Evolutionary conservation across 1,140 invertebrate genomes (phyloP).

Genomic region (Himalopsyche phryganea): DNA sequence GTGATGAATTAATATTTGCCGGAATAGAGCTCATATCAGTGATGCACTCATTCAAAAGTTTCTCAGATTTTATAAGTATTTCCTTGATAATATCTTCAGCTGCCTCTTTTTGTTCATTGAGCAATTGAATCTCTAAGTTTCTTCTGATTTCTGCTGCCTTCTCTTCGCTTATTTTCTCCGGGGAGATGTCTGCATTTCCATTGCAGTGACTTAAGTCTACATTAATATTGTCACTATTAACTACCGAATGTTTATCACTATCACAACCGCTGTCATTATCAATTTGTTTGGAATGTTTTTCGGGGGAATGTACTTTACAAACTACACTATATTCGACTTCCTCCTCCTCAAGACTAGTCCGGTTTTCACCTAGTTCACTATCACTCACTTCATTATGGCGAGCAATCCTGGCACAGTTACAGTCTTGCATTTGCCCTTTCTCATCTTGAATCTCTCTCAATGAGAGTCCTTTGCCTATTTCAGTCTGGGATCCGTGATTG

Average conservation of each 20-base stretch:
- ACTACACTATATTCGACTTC: conserved; percentile 49
- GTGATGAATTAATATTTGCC: conserved; percentile 20
- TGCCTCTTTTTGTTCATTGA: conserved; percentile 47
- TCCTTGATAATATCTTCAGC: conserved; percentile 59
- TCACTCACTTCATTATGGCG: conserved; percentile 16
- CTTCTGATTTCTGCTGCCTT: conserved; percentile 33
- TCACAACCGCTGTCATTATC: conserved; percentile 44
- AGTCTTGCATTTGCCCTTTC: conserved; percentile 38
- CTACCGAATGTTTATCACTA: conserved; percentile 40
- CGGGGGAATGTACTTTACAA: conserved; percentile 50
- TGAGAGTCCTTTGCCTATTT: conserved; percentile 49
- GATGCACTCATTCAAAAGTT: conserved; percentile 48
- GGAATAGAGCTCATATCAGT: conserved; percentile 31
- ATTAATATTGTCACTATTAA: conserved; percentile 36
- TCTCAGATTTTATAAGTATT: conserved; percentile 57
- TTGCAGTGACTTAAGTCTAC: conserved; percentile 32
- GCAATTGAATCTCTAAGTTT: conserved; percentile 36
- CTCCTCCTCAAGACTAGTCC: conserved; percentile 27
- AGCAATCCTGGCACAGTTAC: conserved; percentile 50
- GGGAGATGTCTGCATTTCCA: conserved; percentile 34
- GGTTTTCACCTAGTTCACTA: conserved; percentile 20
- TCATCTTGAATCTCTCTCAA: conserved; percentile 47
- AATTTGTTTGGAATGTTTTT: conserved; percentile 38
- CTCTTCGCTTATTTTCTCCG: conserved; percentile 51
- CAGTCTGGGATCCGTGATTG: conserved; percentile 53